Evolutionary conservation across 2,888 invertebrate species (phyloP).

Genomic region (Abrostola triplasia): DNA sequence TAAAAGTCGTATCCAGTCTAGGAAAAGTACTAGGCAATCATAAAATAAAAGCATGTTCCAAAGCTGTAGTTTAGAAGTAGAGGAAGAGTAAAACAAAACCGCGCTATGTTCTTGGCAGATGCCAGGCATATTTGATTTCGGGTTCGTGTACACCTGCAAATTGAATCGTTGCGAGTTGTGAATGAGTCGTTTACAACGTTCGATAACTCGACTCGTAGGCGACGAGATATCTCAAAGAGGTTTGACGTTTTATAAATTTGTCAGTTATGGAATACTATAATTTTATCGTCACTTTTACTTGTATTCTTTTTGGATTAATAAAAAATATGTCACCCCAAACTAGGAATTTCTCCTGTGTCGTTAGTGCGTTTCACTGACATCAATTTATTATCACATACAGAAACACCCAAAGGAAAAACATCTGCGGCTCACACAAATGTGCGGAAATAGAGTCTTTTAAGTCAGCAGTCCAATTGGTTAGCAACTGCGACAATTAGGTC

Average conservation of each 20-base stretch:
- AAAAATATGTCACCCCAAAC: too few species aligned
- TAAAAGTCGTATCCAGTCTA: neutral
- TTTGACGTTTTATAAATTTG: slow-evolving; percentile 8
- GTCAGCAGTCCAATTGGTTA: too few species aligned
- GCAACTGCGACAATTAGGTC: too few species aligned
- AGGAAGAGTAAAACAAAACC: slow-evolving; percentile 26
- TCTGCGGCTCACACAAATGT: too few species aligned
- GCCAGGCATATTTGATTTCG: slow-evolving; percentile 17
- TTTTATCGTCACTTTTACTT: too few species aligned
- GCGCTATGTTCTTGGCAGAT: slow-evolving; percentile 14
- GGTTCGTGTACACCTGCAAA: slow-evolving; percentile 14
- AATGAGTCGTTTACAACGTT: neutral
- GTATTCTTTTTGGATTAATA: too few species aligned
- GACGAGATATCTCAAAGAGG: neutral
- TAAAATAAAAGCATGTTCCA: slow-evolving; percentile 24
- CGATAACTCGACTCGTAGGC: slow-evolving; percentile 9
- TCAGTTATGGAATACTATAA: too few species aligned
- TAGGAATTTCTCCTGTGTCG: too few species aligned
- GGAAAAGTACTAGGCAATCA: slow-evolving; percentile 9
- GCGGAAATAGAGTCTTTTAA: too few species aligned
- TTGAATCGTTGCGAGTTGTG: slow-evolving; percentile 5
- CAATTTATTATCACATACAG: too few species aligned
- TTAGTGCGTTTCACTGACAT: too few species aligned
- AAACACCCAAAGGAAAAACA: too few species aligned
- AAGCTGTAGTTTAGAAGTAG: slow-evolving; percentile 22